Evolutionary conservation across 2,113 vertebrate species (phyloP).

Genomic region (Passerina amoena): DNA sequence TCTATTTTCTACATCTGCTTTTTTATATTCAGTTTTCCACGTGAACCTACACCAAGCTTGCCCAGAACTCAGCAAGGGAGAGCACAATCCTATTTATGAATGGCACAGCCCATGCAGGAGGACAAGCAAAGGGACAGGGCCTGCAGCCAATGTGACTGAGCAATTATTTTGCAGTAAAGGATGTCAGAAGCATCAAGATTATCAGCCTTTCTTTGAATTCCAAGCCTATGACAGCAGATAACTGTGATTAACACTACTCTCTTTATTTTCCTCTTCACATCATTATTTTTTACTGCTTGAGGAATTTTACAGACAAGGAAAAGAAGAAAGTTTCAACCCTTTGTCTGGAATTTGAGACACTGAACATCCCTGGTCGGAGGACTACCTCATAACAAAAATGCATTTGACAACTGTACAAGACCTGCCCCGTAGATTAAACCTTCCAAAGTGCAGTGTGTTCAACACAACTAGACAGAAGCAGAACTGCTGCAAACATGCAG

Average conservation of each 20-base stretch:
- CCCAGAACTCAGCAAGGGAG: background rate
- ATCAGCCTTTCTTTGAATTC: background rate
- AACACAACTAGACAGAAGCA: background rate
- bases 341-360: background rate
- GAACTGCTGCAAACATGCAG: accelerated
- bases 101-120: background rate
- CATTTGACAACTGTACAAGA: background rate
- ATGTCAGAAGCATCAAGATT: background rate
- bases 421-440: background rate
- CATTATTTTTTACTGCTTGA: background rate
- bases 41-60: background rate
- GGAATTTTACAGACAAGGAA: background rate
- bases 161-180: background rate
- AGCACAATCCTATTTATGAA: background rate
- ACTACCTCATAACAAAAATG: background rate
- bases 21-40: background rate
- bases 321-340: background rate
- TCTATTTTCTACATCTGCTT: background rate
- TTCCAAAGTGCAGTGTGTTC: background rate
- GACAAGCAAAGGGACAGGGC: background rate
- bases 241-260: background rate
- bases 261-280: accelerated
- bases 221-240: background rate
- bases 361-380: background rate
- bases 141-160: accelerated